Evolutionary conservation across 2,888 invertebrate species (phyloP), one percentile per base, ranked within the genome.

Genomic region (Euplexia lucipara): DNA sequence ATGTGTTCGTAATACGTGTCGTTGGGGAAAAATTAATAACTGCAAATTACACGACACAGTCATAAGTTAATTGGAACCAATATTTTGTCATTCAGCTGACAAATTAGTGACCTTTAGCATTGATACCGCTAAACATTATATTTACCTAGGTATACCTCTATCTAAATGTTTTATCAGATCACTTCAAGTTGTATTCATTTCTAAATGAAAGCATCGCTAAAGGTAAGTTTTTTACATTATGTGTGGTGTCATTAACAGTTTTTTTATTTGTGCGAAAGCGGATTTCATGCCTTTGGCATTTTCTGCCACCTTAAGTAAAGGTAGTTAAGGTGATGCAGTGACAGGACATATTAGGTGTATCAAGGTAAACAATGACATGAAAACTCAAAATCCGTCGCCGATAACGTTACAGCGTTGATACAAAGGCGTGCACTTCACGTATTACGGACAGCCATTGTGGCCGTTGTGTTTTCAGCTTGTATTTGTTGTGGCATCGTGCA

Each of bases 391-490:
- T 71, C 54, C 57, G 51, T 67, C 67, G 57, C 63, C 78, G 70
- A 79, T 79, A 74, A 60, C 52, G 63, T 72, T 63, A 69, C 53
- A 26, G 61, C 51, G 47, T 51, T 58, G 64, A 52, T 71, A 76
- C 75, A 75, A 82, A 80, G 75, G 82, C 81, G 70, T 78, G 85
- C 86, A 84, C 83, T 84, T 82, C 77, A 81, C 79, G 82, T 88
- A 86, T 85, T 85, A 86, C 82, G 83, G 75, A 54, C 77, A 75
- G 71, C 79, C 70, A 86, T 86, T 86, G 85, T 84, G 59, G 63
- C 54, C 60, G 66, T 65, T 75, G 66, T 70, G 75, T 81, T 81
- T 79, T 75, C 80, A 77, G 81, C 73, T 63, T 75, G 70, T 79
- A 82, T 84, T 84, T 81, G 81, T 80, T 82, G 77, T 77, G 70